Evolutionary conservation across 2,888 invertebrate genomes (phyloP).

Genomic region (Aromia moschata): DNA sequence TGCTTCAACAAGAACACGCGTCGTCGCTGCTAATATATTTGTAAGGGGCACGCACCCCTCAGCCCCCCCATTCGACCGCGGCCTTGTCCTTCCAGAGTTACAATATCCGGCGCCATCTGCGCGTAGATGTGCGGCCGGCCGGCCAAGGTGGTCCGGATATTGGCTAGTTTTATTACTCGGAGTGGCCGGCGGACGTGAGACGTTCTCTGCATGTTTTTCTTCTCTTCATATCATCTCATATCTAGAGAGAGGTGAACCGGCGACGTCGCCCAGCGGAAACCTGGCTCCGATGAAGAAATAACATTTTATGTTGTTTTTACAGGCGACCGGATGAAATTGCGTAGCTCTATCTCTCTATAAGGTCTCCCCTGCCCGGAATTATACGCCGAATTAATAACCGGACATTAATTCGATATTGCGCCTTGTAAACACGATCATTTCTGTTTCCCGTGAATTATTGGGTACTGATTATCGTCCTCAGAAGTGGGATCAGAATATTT

Average conservation of each 20-base stretch:
- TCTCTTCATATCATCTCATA: conserved; percentile 54
- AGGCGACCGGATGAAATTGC: conserved; percentile 58
- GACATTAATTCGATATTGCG: conserved; percentile 53
- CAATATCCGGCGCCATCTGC: conserved; percentile 61
- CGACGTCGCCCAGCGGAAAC: conserved; percentile 57
- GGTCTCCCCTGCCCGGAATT: conserved; percentile 41
- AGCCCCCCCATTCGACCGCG: no score
- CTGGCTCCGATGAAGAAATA: conserved; percentile 63
- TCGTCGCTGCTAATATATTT: no score
- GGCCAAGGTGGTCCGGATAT: conserved; percentile 57
- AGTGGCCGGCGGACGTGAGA: conserved; percentile 61
- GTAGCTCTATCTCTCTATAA: conserved; percentile 46
- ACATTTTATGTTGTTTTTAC: conserved; percentile 62
- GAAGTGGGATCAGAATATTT: no score
- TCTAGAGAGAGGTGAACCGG: conserved; percentile 56
- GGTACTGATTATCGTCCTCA: no score
- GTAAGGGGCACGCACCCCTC: no score
- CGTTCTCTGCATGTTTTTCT: conserved; percentile 43
- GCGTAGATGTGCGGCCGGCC: conserved; percentile 43
- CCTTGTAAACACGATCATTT: conserved; percentile 27
- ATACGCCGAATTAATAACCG: conserved; percentile 55
- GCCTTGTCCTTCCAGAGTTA: conserved; percentile 50
- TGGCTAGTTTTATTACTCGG: conserved; percentile 64
- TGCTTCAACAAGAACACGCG: no score
- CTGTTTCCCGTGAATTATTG: no score